Evolutionary conservation across 1,140 invertebrate species (phyloP), one percentile per base, ranked within the genome.

Genomic region (Triops longicaudatus): DNA sequence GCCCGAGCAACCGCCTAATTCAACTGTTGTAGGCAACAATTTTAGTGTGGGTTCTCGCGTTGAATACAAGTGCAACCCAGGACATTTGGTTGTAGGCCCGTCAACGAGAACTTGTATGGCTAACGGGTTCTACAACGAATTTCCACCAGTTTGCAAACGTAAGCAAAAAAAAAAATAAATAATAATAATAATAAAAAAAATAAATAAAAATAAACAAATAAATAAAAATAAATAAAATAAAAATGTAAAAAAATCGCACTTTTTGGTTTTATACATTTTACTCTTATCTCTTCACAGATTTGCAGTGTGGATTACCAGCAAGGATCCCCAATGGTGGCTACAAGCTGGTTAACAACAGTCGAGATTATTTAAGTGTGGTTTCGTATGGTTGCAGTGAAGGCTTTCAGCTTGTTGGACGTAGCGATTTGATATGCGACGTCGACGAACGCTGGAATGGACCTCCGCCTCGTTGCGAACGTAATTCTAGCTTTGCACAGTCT

Each of bases 371-470:
- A 14, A 94, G 93, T 77, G 89, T 91, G 81, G 94, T 96, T 6
- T 87, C 93, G 74, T 97, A 97, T 81, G 85, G 86, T 12, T 97
- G 95, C 81, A 87, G 92, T 14, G 88, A 91, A 79, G 94, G 94
- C 5, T 94, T 91, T 83, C 91, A 93, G 82, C 91, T 96, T 88
- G 89, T 92, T 42, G 90, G 90, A 79, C 87, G 94, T 37, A 90
- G 91, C 0, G 87, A 92, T 79, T 85, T 97, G 1, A 91, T 92
- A 6, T 97, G 95, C 82, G 95, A 97, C 83, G 91, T 96, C 80
- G 94, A 97, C 81, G 93, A 94, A 82, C 87, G 93, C 76, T 97
- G 95, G 95, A 95, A 97, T 82, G 95, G 94, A 74, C 94, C 94
- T 31, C 95, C 95, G 77, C 94, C 95, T 6, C 85, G 91, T 80